These are phyloP conservation scores for Eupithecia centaureata DNA, from an alignment of 2,888 invertebrate species.

Conservation along the genomic window DNA sequence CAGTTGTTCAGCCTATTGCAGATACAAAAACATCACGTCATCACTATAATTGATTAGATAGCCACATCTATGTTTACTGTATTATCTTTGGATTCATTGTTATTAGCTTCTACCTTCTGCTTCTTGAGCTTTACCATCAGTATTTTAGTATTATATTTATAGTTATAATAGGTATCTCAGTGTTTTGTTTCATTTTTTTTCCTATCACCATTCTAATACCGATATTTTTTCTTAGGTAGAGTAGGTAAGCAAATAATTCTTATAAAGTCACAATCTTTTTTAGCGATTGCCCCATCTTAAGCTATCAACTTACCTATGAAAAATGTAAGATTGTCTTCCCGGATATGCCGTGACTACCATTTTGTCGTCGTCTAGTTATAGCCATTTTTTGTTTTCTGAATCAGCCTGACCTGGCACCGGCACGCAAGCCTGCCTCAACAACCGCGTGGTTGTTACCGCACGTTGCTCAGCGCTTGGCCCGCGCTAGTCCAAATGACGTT, in stretches of 20 bases:
- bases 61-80: constrained; percentile 30
- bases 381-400: background rate
- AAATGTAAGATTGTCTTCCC: background rate
- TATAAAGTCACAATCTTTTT: background rate
- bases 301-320: background rate
- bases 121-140: constrained; percentile 7
- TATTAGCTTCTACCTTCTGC: constrained; percentile 6
- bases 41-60: constrained; percentile 49
- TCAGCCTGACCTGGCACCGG: background rate
- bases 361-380: background rate
- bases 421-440: constrained; percentile 61
- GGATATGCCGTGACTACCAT: background rate
- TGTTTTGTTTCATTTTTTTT: background rate
- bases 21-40: constrained; percentile 45
- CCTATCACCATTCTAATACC: background rate
- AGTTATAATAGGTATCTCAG: background rate
- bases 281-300: background rate
- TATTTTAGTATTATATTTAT: background rate
- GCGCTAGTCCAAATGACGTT: constrained; percentile 72
- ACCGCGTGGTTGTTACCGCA: constrained; percentile 57
- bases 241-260: background rate
- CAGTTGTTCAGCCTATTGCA: constrained; percentile 46
- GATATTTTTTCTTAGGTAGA: background rate
- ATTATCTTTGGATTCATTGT: constrained; percentile 39
- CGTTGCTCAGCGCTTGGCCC: constrained; percentile 47